These are phyloP conservation scores for Volucella inflata DNA, from an alignment of 2,888 invertebrate genomes.

Conservation along the genomic window DNA sequence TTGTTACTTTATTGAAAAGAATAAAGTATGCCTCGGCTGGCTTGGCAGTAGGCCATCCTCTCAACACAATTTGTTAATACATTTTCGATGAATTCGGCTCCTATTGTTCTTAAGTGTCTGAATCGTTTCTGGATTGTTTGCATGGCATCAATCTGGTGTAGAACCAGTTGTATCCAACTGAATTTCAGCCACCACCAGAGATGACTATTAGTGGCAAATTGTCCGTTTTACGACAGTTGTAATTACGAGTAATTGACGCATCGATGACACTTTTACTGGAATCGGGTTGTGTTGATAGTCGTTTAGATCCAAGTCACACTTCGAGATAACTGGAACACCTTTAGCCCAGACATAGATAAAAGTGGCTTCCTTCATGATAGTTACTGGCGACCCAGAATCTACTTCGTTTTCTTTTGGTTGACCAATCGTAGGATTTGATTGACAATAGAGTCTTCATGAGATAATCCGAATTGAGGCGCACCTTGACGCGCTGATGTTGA, in stretches of 20 bases:
- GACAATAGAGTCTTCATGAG: conserved; percentile 12
- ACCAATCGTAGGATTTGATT: background rate
- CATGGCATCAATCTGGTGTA: too few relatives aligned
- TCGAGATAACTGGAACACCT: background rate
- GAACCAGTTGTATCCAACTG: conserved; percentile 64
- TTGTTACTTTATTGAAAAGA: too few relatives aligned
- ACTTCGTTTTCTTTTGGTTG: conserved; percentile 39
- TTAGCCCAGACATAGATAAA: conserved; percentile 4
- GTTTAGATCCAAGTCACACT: conserved; percentile 31
- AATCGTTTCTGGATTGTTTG: too few relatives aligned
- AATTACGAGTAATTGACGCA: conserved; percentile 8
- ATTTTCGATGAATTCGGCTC: too few relatives aligned
- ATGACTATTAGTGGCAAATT: conserved; percentile 58
- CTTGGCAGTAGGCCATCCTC: too few relatives aligned
- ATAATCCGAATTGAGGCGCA: background rate
- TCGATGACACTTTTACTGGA: conserved; percentile 41
- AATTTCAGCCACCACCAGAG: conserved; percentile 41
- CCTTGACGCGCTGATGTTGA: conserved; percentile 6
- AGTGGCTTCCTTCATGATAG: conserved; percentile 44
- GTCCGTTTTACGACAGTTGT: conserved; percentile 26
- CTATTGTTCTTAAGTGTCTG: too few relatives aligned
- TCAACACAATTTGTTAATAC: too few relatives aligned
- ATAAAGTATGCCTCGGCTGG: too few relatives aligned
- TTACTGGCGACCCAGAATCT: conserved; percentile 42
- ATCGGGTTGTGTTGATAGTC: conserved; percentile 49